Evolutionary conservation across 2,888 invertebrate genomes (phyloP), one percentile per base, ranked within the genome.

Genomic region (Lapara coniferarum): DNA sequence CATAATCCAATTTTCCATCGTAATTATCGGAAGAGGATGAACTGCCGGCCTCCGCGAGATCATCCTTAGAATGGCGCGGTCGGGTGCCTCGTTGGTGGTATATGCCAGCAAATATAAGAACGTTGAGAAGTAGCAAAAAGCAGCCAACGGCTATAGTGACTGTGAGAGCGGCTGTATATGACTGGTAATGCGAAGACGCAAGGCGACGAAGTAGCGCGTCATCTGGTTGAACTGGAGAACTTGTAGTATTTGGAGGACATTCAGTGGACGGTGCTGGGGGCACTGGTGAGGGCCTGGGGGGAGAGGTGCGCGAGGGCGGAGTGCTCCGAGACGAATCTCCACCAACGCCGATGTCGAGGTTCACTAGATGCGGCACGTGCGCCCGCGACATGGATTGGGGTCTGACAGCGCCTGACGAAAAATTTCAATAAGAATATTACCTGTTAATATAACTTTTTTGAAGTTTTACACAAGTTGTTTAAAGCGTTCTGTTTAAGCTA

Each of bases 101-200:
- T 73, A 97, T 97, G 1, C 98, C 98, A 59, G 97, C 97, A 81
- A 98, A 98, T 77, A 98, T 98, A 37, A 97, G 94, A 13, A 97
- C 96, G 83, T 98, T 98, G 44, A 98, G 94, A 46, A 97, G 93
- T 10, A 98, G 92, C 10, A 98, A 94, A 77, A 97, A 97, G 80
- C 97, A 97, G 0, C 97, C 97, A 10, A 97, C 97, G 0, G 97
- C 97, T 73, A 98, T 97, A 0, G 98, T 98, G 46, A 98, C 97
- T 10, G 97, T 97, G 19, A 98, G 92, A 0, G 98, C 98, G 0
- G 98, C 97, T 8, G 98, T 97, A 86, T 98, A 98, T 71, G 97
- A 97, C 85, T 97, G 97, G 82, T 97, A 97, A 81, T 97, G 97
- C 71, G 96, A 97, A 13, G 96, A 96, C n/a, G 97, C 96, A 10